These are phyloP conservation scores for Pegea sp. DNA, from an alignment of 23 tunicate species.

Conservation along the genomic window DNA sequence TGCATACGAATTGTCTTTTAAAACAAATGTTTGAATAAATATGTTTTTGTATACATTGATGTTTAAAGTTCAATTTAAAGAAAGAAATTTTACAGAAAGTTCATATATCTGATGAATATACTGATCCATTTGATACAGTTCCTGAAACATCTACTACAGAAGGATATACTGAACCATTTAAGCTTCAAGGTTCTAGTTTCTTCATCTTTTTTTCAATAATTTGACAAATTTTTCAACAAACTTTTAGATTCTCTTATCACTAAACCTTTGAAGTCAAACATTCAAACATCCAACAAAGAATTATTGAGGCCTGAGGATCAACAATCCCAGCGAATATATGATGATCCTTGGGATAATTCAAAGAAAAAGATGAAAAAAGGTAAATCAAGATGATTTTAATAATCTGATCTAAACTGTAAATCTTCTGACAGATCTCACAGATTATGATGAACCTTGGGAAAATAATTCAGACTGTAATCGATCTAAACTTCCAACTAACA, in stretches of 20 bases:
- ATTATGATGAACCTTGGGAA: conserved; percentile 90
- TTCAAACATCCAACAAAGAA: too few species aligned
- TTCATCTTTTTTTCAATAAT: background rate
- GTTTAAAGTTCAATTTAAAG: too few species aligned
- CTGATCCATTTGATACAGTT: conserved; percentile 68
- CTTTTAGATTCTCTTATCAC: too few species aligned
- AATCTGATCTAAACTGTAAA: too few species aligned
- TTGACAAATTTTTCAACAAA: background rate
- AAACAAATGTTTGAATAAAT: too few species aligned
- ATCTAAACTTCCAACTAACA: background rate
- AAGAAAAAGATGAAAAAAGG: background rate
- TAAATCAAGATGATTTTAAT: too few species aligned
- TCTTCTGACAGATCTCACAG: conserved; percentile 5
- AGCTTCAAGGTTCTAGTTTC: conserved; percentile 11
- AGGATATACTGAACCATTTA: conserved; percentile 73
- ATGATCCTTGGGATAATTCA: conserved; percentile 58
- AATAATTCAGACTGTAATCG: conserved; percentile 9
- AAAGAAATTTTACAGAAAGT: too few species aligned
- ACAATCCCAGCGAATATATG: conserved; percentile 15
- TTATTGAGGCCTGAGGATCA: background rate
- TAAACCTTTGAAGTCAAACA: too few species aligned
- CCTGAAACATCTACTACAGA: conserved; percentile 14
- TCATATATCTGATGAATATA: conserved; percentile 49
- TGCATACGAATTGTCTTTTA: too few species aligned
- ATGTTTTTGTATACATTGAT: too few species aligned